A percentile compares a stretch with the other conserved stretches of the same genome.
phyloP scores from a whole-genome alignment of 2,888 invertebrate species.

The Acanthoscelides obtectus region DNA sequence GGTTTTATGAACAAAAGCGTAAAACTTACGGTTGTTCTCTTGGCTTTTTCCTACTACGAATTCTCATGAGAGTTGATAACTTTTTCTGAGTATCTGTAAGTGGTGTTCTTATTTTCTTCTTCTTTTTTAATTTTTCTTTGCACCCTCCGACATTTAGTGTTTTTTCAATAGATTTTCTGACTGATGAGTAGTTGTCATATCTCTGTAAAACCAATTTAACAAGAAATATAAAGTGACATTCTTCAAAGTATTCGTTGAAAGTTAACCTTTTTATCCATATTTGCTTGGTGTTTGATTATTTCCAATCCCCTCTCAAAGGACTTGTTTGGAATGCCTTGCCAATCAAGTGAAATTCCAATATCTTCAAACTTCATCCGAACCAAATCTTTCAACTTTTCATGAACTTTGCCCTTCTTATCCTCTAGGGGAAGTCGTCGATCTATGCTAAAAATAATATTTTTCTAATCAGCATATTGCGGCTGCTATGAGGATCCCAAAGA shows the following conservation, averaged over 20 bases:
- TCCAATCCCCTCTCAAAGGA: slow-evolving; percentile 56
- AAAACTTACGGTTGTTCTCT: slow-evolving; percentile 13
- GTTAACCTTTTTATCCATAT: slow-evolving; percentile 55
- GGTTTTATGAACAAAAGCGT: neutral
- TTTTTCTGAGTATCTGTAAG: neutral
- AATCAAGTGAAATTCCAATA: slow-evolving; percentile 61
- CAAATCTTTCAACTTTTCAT: slow-evolving; percentile 12
- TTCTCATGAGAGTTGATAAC: slow-evolving; percentile 11
- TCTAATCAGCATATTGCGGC: neutral
- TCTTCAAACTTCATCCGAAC: slow-evolving; percentile 45
- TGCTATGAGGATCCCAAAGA: no score
- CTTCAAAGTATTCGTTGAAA: neutral
- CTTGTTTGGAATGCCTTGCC: slow-evolving; percentile 54
- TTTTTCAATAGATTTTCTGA: slow-evolving; percentile 17
- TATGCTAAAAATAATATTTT: neutral
- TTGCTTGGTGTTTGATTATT: slow-evolving; percentile 55
- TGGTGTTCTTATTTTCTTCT: neutral
- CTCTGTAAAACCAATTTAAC: slow-evolving; percentile 5
- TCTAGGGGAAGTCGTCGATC: neutral
- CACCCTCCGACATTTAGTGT: slow-evolving; percentile 8
- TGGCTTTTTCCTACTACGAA: slow-evolving; percentile 13
- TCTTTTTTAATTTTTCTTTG: slow-evolving; percentile 1
- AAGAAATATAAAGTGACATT: no score
- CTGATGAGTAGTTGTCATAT: slow-evolving; percentile 13
- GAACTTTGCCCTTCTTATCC: neutral